A percentile compares a stretch with the other conserved stretches of the same genome.
Conservation (phyloP, 2,888 invertebrate genomes). For the Bombylius major region DNA sequence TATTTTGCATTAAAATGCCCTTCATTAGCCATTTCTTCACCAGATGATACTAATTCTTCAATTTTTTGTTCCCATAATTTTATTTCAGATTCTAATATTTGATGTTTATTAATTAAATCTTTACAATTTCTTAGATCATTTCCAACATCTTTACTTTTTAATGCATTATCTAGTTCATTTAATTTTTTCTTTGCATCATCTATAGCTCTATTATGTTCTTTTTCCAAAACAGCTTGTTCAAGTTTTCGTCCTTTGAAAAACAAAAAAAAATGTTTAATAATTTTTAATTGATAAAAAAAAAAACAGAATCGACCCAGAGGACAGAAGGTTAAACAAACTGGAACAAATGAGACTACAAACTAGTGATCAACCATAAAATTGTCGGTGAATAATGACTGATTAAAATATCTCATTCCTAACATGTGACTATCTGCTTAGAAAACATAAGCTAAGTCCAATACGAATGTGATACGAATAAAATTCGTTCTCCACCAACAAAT, state of each 20-base stretch:
- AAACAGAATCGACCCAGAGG: too few relatives aligned
- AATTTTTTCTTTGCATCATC: slow-evolving; percentile 82
- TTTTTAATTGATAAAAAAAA: too few relatives aligned
- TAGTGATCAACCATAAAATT: too few relatives aligned
- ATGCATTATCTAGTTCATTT: slow-evolving; percentile 66
- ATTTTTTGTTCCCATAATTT: slow-evolving; percentile 72
- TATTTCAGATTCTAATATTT: slow-evolving; percentile 74
- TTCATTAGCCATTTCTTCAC: slow-evolving; percentile 81
- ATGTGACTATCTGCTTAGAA: too few relatives aligned
- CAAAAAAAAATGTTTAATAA: neutral
- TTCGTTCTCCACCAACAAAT: too few relatives aligned
- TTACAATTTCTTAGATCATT: slow-evolving; percentile 85
- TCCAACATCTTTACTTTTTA: slow-evolving; percentile 73
- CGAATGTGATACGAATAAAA: too few relatives aligned
- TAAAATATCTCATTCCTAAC: too few relatives aligned
- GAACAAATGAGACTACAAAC: too few relatives aligned
- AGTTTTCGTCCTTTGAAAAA: slow-evolving; percentile 48
- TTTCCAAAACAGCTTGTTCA: slow-evolving; percentile 79
- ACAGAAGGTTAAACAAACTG: too few relatives aligned
- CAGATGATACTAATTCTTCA: slow-evolving; percentile 60
- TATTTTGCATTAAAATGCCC: slow-evolving; percentile 90
- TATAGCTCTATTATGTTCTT: slow-evolving; percentile 62
- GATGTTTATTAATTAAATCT: slow-evolving; percentile 79
- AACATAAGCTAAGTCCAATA: too few relatives aligned
- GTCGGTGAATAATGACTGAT: too few relatives aligned